phyloP scores from a whole-genome alignment of 64 coral and sea anemone genomes.

The Stichodactyla mertensii region DNA sequence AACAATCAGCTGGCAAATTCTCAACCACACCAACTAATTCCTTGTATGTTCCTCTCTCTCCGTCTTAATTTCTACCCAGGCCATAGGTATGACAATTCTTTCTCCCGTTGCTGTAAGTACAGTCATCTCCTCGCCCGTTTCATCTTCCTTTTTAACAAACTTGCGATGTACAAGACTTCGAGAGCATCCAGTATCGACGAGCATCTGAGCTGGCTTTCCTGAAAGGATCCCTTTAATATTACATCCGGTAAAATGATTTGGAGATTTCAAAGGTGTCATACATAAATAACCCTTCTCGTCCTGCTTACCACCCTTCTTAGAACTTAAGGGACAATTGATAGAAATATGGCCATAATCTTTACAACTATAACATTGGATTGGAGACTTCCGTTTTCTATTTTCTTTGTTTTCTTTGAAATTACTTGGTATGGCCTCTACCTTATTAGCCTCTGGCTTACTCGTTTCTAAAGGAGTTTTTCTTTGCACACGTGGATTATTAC shows the following conservation, averaged over 20 bases:
- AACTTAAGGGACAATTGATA: not conserved
- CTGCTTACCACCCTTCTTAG: not conserved
- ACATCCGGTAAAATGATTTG: not conserved
- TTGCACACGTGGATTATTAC: not conserved
- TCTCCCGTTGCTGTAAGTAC: no score
- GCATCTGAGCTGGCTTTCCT: not conserved
- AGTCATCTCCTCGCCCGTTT: no score
- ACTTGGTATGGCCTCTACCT: no score
- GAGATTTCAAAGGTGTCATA: not conserved
- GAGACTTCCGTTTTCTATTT: not conserved
- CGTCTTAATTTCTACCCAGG: no score
- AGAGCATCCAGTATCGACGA: constrained; percentile 39
- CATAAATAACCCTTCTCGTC: not conserved
- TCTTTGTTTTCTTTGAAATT: not conserved
- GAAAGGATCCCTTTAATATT: not conserved
- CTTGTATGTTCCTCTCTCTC: no score
- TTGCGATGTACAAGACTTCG: constrained; percentile 25
- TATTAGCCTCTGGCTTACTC: no score
- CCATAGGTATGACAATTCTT: no score
- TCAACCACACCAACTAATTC: no score
- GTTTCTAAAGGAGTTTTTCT: not conserved
- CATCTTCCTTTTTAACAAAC: no score
- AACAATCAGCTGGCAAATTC: no score
- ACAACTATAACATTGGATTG: constrained; percentile 5
- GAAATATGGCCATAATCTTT: constrained; percentile 4